Percentiles rank a stretch among this genome's conserved stretches.
Evolutionary conservation across 2,113 vertebrate genomes (phyloP).

Genomic region (Hylia prasina): DNA sequence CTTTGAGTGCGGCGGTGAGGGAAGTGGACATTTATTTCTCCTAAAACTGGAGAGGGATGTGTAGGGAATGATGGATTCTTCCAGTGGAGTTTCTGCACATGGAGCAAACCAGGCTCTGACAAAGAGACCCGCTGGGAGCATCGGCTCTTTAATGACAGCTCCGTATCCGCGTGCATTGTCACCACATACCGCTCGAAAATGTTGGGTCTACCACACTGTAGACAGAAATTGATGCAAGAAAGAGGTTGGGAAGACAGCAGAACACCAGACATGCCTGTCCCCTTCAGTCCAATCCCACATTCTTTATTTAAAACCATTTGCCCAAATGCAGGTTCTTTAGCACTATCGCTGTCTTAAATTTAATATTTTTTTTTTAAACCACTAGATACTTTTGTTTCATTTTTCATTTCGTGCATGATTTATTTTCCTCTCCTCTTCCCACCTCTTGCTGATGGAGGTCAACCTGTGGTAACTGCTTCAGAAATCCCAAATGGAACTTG

Average conservation of each 20-base stretch:
- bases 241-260: conserved; percentile 23
- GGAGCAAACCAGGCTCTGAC: neutral
- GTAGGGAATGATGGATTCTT: neutral
- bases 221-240: neutral
- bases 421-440: neutral
- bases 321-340: neutral
- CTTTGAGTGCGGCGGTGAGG: accelerated
- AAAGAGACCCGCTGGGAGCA: neutral
- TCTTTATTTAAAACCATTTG: neutral
- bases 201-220: neutral
- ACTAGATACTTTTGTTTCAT: conserved; percentile 63
- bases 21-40: neutral
- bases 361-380: conserved; percentile 36
- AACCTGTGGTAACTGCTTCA: conserved; percentile 48
- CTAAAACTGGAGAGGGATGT: neutral
- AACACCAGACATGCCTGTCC: neutral
- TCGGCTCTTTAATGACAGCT: neutral
- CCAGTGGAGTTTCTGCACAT: conserved; percentile 28
- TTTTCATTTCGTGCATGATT: neutral
- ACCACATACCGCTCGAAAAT: neutral
- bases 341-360: conserved; percentile 51
- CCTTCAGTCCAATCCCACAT: neutral
- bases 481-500: neutral
- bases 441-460: neutral
- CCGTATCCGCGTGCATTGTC: accelerated